Percentiles rank a stretch among this genome's conserved stretches.
Evolutionary conservation across 1,140 invertebrate genomes (phyloP).

Genomic region (Elymnias hypermnestra): DNA sequence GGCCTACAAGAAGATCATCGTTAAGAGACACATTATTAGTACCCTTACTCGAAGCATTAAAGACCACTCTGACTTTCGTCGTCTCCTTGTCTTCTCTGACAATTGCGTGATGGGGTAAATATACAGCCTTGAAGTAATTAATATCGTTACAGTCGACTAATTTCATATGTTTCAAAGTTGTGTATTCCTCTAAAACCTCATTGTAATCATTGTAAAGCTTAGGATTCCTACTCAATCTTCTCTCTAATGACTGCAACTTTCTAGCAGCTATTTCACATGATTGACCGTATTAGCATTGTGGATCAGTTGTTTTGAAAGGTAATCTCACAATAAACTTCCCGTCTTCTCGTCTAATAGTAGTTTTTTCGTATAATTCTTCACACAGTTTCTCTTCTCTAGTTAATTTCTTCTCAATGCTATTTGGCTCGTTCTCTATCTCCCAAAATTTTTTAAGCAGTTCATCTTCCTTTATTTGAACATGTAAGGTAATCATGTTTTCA

Average conservation of each 20-base stretch:
- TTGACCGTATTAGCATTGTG: slow-evolving; percentile 23
- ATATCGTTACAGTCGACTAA: neutral
- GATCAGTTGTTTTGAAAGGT: slow-evolving; percentile 24
- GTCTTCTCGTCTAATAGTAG: slow-evolving; percentile 23
- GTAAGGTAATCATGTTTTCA: slow-evolving; percentile 16
- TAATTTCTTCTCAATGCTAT: slow-evolving; percentile 17
- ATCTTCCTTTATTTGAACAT: slow-evolving; percentile 22
- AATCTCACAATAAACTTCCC: slow-evolving; percentile 27
- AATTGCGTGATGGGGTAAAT: neutral
- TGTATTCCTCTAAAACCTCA: slow-evolving; percentile 6
- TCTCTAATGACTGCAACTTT: slow-evolving; percentile 23
- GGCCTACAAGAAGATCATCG: neutral
- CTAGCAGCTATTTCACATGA: slow-evolving; percentile 19
- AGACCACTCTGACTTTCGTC: neutral
- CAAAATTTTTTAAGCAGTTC: slow-evolving; percentile 27
- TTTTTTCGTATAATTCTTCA: slow-evolving; percentile 24
- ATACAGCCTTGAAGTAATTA: neutral
- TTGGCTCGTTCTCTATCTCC: slow-evolving; percentile 33
- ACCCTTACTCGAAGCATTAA: slow-evolving; percentile 1
- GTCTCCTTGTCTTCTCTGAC: neutral
- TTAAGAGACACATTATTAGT: slow-evolving; percentile 1
- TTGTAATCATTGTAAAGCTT: slow-evolving; percentile 20
- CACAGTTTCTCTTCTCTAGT: slow-evolving; percentile 21
- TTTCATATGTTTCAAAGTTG: neutral
- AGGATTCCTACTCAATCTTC: slow-evolving; percentile 19